Percentiles rank a stretch among this genome's conserved stretches.
Conservation (phyloP, 2,797 vertebrate genomes). For the Bufotes viridis region DNA sequence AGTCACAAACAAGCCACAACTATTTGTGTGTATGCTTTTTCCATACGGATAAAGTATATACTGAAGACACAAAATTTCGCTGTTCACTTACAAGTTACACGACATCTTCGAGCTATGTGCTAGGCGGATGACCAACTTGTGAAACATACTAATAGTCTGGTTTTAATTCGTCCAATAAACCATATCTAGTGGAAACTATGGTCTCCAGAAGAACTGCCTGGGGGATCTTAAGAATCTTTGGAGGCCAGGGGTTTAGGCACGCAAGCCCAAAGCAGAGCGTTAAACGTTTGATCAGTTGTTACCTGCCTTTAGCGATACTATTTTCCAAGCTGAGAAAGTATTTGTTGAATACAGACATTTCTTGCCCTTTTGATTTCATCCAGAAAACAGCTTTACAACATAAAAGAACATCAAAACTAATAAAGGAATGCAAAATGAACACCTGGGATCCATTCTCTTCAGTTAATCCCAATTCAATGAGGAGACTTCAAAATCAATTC, state of each 20-base stretch:
- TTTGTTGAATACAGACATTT: neutral
- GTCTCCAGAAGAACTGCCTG: neutral
- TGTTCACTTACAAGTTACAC: neutral
- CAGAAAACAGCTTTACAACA: neutral
- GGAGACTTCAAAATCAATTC: neutral
- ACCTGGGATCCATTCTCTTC: neutral
- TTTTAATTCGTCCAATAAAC: conserved; percentile 2
- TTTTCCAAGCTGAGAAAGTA: neutral
- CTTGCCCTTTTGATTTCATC: neutral
- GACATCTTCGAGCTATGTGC: neutral
- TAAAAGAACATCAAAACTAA: conserved; percentile 14
- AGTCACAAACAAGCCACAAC: conserved; percentile 41
- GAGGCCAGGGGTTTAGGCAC: neutral
- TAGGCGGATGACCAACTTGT: conserved; percentile 15
- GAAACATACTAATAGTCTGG: neutral
- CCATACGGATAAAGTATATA: neutral
- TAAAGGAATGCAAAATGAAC: neutral
- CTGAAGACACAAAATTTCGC: conserved; percentile 5
- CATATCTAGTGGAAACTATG: conserved; percentile 8
- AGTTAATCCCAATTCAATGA: neutral
- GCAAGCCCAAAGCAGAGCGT: neutral
- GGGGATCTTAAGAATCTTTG: neutral
- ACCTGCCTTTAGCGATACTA: neutral
- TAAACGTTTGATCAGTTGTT: conserved; percentile 19
- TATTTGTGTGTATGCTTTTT: conserved; percentile 5